phyloP scores from a whole-genome alignment of 2,113 vertebrate genomes.

The Carlito syrichta region DNA sequence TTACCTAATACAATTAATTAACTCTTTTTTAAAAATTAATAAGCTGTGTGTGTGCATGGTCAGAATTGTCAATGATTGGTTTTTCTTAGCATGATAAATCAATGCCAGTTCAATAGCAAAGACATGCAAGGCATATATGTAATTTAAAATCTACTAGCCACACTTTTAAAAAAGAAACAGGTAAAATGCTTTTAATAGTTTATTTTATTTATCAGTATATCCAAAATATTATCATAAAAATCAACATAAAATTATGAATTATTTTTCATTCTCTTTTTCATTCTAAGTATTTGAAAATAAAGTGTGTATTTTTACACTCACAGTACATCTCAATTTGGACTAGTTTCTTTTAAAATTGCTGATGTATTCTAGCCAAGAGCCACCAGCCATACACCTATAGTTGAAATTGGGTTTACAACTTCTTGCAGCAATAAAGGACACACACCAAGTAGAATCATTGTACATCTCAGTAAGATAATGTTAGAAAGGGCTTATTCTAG shows the following conservation, averaged over 20 bases:
- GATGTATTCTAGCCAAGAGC: background rate
- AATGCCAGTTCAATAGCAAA: background rate
- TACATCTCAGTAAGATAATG: background rate
- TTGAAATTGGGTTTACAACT: background rate
- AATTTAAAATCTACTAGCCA: background rate
- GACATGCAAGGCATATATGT: background rate
- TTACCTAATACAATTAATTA: background rate
- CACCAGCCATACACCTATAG: background rate
- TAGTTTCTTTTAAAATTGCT: constrained; percentile 20
- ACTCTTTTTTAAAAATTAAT: background rate
- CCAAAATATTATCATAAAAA: background rate
- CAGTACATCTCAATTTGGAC: background rate
- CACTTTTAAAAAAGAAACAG: background rate
- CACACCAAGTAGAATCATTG: background rate
- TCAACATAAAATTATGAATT: background rate
- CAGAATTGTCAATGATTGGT: background rate
- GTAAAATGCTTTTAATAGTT: background rate
- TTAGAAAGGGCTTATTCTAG: background rate
- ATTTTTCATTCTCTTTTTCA: background rate
- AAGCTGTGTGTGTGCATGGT: background rate
- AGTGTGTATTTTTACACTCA: background rate
- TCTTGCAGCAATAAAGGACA: background rate
- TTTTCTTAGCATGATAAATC: background rate
- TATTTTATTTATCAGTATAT: background rate
- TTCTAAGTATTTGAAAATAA: background rate